Evolutionary conservation across 2,113 vertebrate species (phyloP).

Genomic region (Dolichotis patagonum): DNA sequence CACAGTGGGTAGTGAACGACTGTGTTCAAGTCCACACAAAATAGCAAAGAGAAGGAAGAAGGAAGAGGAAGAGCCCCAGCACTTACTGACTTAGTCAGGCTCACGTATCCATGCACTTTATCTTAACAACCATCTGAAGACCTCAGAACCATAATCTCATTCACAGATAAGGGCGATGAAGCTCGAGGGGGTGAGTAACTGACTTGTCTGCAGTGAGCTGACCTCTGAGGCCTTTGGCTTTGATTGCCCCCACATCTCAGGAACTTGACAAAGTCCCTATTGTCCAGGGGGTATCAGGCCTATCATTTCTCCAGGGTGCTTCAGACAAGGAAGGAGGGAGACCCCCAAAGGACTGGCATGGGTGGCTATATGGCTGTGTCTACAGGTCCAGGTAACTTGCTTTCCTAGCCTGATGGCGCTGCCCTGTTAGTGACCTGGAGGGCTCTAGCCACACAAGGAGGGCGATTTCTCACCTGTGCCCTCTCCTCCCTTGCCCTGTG

Average conservation of each 20-base stretch:
- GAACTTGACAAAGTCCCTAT: background rate
- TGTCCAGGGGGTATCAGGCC: background rate
- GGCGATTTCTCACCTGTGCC: too few species aligned
- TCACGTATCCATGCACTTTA: background rate
- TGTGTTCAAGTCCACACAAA: background rate
- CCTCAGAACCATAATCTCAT: background rate
- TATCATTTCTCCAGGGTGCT: background rate
- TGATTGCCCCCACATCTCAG: background rate
- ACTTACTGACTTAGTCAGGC: fast-evolving
- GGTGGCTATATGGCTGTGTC: too few species aligned
- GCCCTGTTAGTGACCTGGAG: background rate
- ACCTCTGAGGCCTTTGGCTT: background rate
- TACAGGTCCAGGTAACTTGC: background rate
- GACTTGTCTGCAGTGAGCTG: background rate
- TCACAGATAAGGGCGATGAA: background rate
- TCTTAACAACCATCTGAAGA: background rate
- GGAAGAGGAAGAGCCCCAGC: background rate
- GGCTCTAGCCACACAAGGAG: background rate
- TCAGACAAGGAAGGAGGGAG: background rate
- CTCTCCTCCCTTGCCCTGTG: background rate
- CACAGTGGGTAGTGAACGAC: too few species aligned
- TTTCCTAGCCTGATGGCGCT: background rate
- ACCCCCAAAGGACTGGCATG: background rate
- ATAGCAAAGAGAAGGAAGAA: background rate
- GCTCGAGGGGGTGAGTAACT: background rate